Evolutionary conservation across 2,113 vertebrate species (phyloP).

Genomic region (Heteronetta atricapilla): DNA sequence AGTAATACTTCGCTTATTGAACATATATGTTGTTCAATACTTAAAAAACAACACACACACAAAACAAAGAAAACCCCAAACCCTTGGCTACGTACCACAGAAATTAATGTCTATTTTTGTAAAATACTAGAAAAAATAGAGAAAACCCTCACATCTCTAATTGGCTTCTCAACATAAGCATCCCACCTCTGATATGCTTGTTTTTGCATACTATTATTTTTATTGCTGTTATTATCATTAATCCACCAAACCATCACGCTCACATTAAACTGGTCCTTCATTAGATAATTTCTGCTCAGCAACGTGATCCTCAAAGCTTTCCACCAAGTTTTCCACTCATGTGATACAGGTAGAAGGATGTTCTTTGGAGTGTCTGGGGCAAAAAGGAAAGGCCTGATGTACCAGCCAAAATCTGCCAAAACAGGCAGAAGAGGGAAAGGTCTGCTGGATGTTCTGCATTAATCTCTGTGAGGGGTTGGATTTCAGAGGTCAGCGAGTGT

Average conservation of each 20-base stretch:
- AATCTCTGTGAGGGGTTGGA: accelerated
- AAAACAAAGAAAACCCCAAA: background rate
- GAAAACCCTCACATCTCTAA: background rate
- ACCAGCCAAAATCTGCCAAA: background rate
- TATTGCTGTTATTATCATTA: background rate
- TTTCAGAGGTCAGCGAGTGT: background rate
- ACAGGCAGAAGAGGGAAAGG: background rate
- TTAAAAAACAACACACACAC: background rate
- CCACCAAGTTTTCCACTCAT: background rate
- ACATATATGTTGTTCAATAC: background rate
- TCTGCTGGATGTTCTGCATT: background rate
- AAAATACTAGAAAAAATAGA: background rate
- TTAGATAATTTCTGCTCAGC: background rate
- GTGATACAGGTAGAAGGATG: background rate
- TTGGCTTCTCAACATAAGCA: background rate
- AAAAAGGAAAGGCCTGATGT: background rate
- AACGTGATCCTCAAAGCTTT: background rate
- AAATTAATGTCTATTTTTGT: background rate
- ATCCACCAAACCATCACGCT: background rate
- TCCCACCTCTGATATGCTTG: background rate
- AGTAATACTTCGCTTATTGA: conserved; percentile 15
- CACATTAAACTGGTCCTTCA: background rate
- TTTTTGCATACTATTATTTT: background rate
- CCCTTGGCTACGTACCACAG: background rate
- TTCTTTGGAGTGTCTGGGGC: background rate